Conservation (phyloP, 1,140 invertebrate species). For the Vollenhovia emeryi region DNA sequence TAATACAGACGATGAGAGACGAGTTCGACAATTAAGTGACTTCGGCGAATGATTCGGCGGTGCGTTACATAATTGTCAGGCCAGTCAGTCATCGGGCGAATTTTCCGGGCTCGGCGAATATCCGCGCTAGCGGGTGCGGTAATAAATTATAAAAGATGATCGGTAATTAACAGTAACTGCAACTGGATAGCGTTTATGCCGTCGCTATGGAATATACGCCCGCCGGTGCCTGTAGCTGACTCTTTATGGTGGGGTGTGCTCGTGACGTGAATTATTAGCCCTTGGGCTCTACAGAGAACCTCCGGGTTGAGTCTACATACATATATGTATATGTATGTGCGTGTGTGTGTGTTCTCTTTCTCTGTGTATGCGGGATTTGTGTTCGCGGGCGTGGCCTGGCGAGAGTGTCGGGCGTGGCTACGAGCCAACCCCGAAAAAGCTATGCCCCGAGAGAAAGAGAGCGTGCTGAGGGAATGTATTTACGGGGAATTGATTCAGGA, state of each 20-base stretch:
- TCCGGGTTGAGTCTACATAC: background rate
- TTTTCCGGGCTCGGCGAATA: conserved; percentile 29
- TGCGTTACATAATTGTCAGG: conserved; percentile 73
- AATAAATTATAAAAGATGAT: conserved; percentile 76
- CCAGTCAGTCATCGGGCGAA: conserved; percentile 63
- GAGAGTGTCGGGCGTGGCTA: conserved; percentile 79
- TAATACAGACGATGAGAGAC: conserved; percentile 18
- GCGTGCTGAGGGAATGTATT: conserved; percentile 59
- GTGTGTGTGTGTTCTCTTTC: background rate
- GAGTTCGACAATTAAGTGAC: conserved; percentile 45
- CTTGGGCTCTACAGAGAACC: conserved; percentile 70
- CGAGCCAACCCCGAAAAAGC: conserved; percentile 63
- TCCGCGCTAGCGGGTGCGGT: conserved; percentile 37
- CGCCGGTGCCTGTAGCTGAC: conserved; percentile 77
- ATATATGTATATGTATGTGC: background rate
- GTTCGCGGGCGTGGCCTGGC: conserved; percentile 65
- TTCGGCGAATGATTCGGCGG: conserved; percentile 39
- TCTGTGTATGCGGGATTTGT: conserved; percentile 36
- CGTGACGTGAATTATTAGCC: conserved; percentile 85
- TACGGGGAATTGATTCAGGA: conserved; percentile 78
- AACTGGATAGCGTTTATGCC: conserved; percentile 73
- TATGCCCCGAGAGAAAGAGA: conserved; percentile 59
- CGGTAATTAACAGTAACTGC: conserved; percentile 76
- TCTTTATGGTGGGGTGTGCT: conserved; percentile 83
- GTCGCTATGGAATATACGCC: conserved; percentile 66